phyloP scores from a whole-genome alignment of 1,140 invertebrate species.

The Latrodectus geometricus region DNA sequence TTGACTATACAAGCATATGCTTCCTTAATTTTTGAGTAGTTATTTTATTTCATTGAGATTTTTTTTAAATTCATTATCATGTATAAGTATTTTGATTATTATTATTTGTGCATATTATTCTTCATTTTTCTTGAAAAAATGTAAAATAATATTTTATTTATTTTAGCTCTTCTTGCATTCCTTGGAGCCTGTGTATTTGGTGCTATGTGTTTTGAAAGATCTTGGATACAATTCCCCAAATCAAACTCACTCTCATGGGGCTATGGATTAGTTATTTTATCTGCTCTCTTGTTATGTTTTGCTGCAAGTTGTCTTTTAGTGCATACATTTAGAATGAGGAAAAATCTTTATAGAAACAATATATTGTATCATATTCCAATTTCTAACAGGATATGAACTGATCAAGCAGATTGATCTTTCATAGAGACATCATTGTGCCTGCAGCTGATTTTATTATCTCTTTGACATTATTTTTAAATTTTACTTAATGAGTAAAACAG shows the following conservation, averaged over 20 bases:
- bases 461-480: no score
- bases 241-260: slow-evolving; percentile 96
- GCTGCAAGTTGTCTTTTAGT: slow-evolving; percentile 69
- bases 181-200: slow-evolving; percentile 89
- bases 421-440: no score
- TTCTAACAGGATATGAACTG: background rate
- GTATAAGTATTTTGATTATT: background rate
- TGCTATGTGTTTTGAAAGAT: slow-evolving; percentile 85
- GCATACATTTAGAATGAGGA: slow-evolving; percentile 37
- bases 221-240: slow-evolving; percentile 95
- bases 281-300: slow-evolving; percentile 80
- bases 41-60: no score
- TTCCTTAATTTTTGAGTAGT: no score
- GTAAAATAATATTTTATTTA: slow-evolving; percentile 11
- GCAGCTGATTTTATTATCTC: no score
- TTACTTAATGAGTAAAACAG: no score
- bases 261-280: slow-evolving; percentile 87
- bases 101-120: no score
- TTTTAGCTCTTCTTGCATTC: slow-evolving; percentile 70
- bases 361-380: slow-evolving; percentile 33
- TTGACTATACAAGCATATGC: no score
- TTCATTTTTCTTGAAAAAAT: no score
- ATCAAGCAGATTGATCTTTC: background rate
- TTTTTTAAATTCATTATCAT: background rate
- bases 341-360: slow-evolving; percentile 15